A percentile compares a stretch with the other conserved stretches of the same genome.
phyloP scores from a whole-genome alignment of 2,888 invertebrate genomes.

The Allygus modestus region DNA sequence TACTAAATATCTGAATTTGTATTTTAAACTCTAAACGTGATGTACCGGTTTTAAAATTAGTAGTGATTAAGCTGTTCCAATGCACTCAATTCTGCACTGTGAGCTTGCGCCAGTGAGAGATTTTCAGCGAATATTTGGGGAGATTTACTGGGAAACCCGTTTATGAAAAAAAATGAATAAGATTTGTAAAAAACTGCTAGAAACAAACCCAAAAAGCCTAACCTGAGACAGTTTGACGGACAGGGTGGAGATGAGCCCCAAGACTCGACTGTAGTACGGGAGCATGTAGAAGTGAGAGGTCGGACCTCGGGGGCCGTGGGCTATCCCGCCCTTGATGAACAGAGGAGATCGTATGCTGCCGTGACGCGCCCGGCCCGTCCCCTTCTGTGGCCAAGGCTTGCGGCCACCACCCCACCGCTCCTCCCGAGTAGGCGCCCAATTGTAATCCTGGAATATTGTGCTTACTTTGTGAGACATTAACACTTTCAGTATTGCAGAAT shows the following conservation, averaged over 20 bases:
- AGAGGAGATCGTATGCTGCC: conserved; percentile 95
- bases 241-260: conserved; percentile 89
- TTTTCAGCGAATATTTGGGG: too few species aligned
- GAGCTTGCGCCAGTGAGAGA: too few species aligned
- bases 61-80: too few species aligned
- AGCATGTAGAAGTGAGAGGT: conserved; percentile 96
- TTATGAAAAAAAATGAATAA: too few species aligned
- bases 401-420: conserved; percentile 93
- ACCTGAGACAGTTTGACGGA: conserved; percentile 93
- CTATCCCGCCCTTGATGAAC: conserved; percentile 86
- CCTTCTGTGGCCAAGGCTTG: conserved; percentile 99
- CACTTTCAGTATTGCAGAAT: too few species aligned
- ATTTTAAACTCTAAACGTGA: too few species aligned
- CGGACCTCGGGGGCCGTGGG: conserved; percentile 95
- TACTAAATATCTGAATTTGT: too few species aligned
- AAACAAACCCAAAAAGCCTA: too few species aligned
- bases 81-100: too few species aligned
- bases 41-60: too few species aligned
- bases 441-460: conserved; percentile 81
- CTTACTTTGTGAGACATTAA: conserved; percentile 17
- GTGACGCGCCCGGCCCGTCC: conserved; percentile 92
- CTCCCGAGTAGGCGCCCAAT: conserved; percentile 80
- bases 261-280: conserved; percentile 85
- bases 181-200: too few species aligned
- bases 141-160: too few species aligned